These are phyloP conservation scores for Podiceps cristatus DNA, from an alignment of 2,113 vertebrate genomes.

Conservation along the genomic window DNA sequence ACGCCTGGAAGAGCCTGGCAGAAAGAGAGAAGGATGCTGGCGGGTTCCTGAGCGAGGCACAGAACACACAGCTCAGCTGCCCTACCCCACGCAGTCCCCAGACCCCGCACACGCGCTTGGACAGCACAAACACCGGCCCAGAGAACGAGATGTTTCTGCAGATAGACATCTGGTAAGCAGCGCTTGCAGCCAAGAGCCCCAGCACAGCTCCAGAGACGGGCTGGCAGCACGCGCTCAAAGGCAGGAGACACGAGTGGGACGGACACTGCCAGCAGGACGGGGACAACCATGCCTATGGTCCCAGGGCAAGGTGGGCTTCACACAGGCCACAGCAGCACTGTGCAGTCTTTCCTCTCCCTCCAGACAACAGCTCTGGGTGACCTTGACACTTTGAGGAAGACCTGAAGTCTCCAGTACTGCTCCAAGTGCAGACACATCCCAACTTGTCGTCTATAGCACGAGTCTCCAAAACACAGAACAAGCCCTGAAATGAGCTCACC, in stretches of 20 bases:
- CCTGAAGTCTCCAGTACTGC: not conserved
- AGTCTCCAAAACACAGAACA: not conserved
- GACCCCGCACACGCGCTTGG: not conserved
- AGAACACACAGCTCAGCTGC: not conserved
- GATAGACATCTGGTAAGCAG: accelerated
- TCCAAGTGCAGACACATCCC: not conserved
- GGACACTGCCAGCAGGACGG: not conserved
- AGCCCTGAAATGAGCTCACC: not conserved
- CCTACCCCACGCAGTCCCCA: not conserved
- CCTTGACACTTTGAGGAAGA: not conserved
- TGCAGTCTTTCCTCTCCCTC: not conserved
- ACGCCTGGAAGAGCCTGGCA: not conserved
- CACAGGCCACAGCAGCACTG: not conserved
- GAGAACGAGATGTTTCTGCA: not conserved
- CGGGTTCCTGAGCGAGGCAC: not conserved
- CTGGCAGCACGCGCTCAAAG: accelerated
- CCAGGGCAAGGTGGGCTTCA: not conserved
- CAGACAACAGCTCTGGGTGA: not conserved
- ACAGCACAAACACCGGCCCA: not conserved
- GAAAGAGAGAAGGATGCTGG: not conserved
- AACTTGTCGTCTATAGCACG: accelerated
- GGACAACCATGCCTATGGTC: accelerated
- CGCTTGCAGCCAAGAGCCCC: not conserved
- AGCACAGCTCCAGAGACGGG: not conserved
- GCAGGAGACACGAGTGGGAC: accelerated